These are phyloP conservation scores for Pangasianodon gigas DNA, from an alignment of 2,113 vertebrate species.

Conservation along the genomic window DNA sequence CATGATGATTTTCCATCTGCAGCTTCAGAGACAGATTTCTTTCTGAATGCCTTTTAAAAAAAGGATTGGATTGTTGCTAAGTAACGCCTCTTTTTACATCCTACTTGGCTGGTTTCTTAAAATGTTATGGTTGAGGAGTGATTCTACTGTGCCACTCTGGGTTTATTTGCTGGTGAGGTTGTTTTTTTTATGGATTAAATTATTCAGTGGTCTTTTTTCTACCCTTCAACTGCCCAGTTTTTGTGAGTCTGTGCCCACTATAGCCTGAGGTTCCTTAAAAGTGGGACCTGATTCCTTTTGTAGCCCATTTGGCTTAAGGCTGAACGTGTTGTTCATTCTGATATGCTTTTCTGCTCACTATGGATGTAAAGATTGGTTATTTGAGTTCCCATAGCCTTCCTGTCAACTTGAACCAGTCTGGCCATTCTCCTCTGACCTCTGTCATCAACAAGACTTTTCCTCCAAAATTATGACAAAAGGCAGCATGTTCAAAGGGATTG, in stretches of 20 bases:
- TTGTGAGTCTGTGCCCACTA: background rate
- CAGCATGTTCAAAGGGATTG: background rate
- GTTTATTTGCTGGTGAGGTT: background rate
- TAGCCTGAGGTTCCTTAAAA: background rate
- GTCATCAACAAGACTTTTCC: background rate
- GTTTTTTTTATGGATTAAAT: background rate
- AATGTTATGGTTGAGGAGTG: slow-evolving; percentile 66
- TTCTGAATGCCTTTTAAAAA: slow-evolving; percentile 66
- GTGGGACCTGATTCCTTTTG: background rate
- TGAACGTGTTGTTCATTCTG: background rate
- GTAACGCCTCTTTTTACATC: slow-evolving; percentile 68
- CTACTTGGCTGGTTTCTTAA: slow-evolving; percentile 68
- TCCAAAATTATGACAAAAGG: background rate
- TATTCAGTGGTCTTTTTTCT: background rate
- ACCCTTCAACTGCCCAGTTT: background rate
- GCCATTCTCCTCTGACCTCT: background rate
- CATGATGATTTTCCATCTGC: slow-evolving; percentile 52
- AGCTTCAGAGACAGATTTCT: slow-evolving; percentile 71
- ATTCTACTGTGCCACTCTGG: background rate
- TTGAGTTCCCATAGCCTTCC: background rate
- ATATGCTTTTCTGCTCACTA: background rate
- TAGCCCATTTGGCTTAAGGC: background rate
- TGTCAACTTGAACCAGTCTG: background rate
- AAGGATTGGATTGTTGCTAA: slow-evolving; percentile 71
- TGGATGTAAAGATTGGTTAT: background rate